Evolutionary conservation across 1,140 invertebrate genomes (phyloP), one percentile per base, ranked within the genome.

Genomic region (Drosophila chauvacae): DNA sequence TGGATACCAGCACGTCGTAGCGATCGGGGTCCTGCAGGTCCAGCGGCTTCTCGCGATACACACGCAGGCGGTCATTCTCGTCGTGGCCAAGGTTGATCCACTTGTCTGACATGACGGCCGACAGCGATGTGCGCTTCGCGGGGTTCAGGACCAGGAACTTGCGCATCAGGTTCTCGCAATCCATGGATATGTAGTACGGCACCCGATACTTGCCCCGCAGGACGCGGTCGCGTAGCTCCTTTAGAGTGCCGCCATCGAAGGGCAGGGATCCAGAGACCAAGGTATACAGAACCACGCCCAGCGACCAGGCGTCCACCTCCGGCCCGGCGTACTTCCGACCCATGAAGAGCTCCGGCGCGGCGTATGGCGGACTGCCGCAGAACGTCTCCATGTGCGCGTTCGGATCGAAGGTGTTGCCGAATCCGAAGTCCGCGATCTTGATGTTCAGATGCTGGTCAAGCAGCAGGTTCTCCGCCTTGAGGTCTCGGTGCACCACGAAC

Each of bases 51-150:
- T 99, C 99, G 78, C 97, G 94, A 94, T 97, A 99, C 50, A 99
- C 99, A 93, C 98, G 97, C 63, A 99, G 94, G 94, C 99, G 98
- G 87, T 99, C 99, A 6, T 30, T 14, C 75, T 99, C 98, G 93
- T 99, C 99, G 93, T 97, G 98, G 66, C 98, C 98, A 94, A 98
- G 97, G 94, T 99, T 99, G 97, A 99, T 99, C 99, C 99, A 99
- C 93, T 98, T 99, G 93, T 99, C 98, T 91, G 97, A 96, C 98
- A 99, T 98, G 85, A 98, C 98, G 77, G 95, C 97, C 95, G 99
- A 98, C 91, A 99, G 95, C 65, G 98, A 98, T 71, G 98, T 98
- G 85, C 99, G 95, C 94, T 99, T 99, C 50, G 96, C 96, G 57
- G 99, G 99, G 95, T 99, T 99, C 90, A 99, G 95, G 90, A 99